Conservation (phyloP, 2,888 invertebrate species). For the Dolichomitus sp. region DNA sequence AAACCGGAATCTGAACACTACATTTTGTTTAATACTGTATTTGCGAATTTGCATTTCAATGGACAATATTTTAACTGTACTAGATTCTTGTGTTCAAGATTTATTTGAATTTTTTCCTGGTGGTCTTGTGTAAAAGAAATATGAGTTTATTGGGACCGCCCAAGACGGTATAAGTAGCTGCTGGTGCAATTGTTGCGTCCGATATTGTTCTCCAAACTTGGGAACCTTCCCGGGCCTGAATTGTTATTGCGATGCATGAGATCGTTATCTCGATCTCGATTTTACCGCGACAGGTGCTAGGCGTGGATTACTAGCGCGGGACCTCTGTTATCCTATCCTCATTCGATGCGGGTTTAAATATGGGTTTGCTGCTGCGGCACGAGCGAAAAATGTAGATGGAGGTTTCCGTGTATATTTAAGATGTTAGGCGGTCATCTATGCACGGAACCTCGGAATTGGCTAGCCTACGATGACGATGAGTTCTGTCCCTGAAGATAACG, state of each 20-base stretch:
- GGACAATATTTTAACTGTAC: no score
- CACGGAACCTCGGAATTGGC: conserved; percentile 16
- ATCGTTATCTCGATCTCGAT: conserved; percentile 55
- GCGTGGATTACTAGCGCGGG: conserved; percentile 14
- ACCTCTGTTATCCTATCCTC: conserved; percentile 24
- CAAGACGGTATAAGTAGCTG: neutral
- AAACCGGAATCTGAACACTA: no score
- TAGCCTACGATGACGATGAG: neutral
- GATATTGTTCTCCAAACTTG: conserved; percentile 39
- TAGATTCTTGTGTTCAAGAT: neutral
- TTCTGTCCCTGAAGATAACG: conserved; percentile 37
- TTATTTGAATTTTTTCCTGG: neutral
- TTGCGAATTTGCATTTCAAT: no score
- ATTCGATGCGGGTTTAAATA: conserved; percentile 15
- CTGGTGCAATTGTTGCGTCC: conserved; percentile 27
- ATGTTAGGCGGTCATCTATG: neutral
- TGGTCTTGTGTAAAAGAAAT: conserved; percentile 1
- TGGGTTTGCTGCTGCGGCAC: neutral
- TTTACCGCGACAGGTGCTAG: conserved; percentile 38
- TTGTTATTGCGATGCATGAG: conserved; percentile 43
- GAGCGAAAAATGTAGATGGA: conserved; percentile 32
- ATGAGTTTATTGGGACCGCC: neutral
- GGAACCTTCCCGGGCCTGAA: conserved; percentile 26
- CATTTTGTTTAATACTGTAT: no score
- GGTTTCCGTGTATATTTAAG: conserved; percentile 32